A percentile compares a stretch with the other conserved stretches of the same genome.
Evolutionary conservation across 2,888 invertebrate genomes (phyloP).

Genomic region (Rotaria magnacalcarata): DNA sequence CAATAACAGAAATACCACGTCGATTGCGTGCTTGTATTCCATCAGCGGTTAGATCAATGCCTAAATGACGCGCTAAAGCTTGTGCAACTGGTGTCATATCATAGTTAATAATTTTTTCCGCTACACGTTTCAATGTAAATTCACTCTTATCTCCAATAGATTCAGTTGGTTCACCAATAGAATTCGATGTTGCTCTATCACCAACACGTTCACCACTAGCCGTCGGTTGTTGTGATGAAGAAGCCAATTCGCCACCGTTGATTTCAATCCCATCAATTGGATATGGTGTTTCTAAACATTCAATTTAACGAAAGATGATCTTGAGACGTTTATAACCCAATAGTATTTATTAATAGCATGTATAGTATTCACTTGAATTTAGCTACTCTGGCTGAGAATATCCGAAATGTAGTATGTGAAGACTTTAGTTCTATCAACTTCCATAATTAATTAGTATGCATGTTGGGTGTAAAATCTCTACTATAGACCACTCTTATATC

Average conservation of each 20-base stretch:
- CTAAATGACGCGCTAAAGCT: conserved; percentile 58
- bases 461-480: too few relatives aligned
- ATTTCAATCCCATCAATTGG: neutral
- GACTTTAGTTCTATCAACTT: too few relatives aligned
- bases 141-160: conserved; percentile 37
- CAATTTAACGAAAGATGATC: too few relatives aligned
- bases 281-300: neutral
- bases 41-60: conserved; percentile 58
- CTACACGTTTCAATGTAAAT: conserved; percentile 49
- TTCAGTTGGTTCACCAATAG: neutral
- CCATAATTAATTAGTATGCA: too few relatives aligned
- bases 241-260: neutral
- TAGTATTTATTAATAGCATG: too few relatives aligned
- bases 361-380: too few relatives aligned
- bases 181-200: neutral
- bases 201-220: neutral
- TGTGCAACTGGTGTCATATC: conserved; percentile 59
- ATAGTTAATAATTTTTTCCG: conserved; percentile 54
- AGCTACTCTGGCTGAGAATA: too few relatives aligned
- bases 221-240: neutral
- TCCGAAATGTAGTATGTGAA: too few relatives aligned
- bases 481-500: too few relatives aligned
- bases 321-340: too few relatives aligned
- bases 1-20: conserved; percentile 58
- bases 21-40: conserved; percentile 58